Evolutionary conservation across 2,797 vertebrate genomes (phyloP).

Genomic region (Nannoperca obscura): DNA sequence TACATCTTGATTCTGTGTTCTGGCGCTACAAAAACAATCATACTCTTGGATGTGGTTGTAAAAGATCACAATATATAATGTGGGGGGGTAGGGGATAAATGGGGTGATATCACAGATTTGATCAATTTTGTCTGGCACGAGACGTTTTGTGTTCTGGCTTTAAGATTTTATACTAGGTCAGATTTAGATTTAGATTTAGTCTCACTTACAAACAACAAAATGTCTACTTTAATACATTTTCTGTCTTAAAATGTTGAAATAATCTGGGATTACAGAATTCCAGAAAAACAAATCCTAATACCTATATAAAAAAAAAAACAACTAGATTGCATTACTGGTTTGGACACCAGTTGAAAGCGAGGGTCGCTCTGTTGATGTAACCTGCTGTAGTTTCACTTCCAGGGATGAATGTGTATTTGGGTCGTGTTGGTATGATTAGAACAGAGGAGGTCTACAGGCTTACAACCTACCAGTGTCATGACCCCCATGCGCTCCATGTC

Average conservation of each 20-base stretch:
- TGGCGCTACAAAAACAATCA: neutral
- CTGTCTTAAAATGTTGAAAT: neutral
- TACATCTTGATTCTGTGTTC: neutral
- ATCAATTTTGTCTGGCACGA: too few relatives aligned
- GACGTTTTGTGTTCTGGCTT: too few relatives aligned
- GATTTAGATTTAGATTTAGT: too few relatives aligned
- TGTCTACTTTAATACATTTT: neutral
- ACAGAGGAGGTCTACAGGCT: neutral
- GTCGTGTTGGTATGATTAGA: neutral
- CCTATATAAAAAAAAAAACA: too few relatives aligned
- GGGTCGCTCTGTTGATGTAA: too few relatives aligned
- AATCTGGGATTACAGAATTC: neutral
- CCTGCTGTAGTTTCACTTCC: too few relatives aligned
- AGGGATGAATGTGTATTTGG: neutral
- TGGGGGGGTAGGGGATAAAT: too few relatives aligned
- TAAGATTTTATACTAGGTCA: too few relatives aligned
- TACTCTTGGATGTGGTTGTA: neutral
- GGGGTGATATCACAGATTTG: neutral
- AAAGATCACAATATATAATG: neutral
- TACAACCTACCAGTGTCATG: constrained; percentile 92
- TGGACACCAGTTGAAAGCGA: too few relatives aligned
- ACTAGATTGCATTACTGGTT: too few relatives aligned
- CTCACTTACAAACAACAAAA: neutral
- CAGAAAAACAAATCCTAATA: neutral
- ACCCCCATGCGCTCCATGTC: constrained; percentile 99